A percentile compares a stretch with the other conserved stretches of the same genome.
These are phyloP conservation scores for Eutolmus rufibarbis DNA, from an alignment of 2,888 invertebrate genomes.

Conservation along the genomic window DNA sequence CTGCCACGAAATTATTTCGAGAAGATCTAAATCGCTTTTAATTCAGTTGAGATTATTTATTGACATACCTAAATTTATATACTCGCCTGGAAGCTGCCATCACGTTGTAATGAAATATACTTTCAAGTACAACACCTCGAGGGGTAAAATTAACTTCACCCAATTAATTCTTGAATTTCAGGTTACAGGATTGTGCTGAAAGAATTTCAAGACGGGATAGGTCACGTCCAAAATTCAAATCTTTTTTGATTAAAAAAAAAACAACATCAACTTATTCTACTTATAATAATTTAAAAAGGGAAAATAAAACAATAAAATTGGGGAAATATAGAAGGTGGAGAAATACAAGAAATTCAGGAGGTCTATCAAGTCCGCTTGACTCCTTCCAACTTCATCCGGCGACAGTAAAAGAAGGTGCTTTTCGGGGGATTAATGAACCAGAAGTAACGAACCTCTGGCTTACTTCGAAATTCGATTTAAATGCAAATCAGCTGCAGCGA, in stretches of 20 bases:
- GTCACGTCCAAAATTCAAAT: background rate
- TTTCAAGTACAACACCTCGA: background rate
- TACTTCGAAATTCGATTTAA: slow-evolving; percentile 43
- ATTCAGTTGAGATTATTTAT: background rate
- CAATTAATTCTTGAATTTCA: background rate
- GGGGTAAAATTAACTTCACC: background rate
- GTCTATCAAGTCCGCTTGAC: background rate
- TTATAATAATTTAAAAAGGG: background rate
- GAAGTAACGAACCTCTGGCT: slow-evolving; percentile 39
- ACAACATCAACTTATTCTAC: background rate
- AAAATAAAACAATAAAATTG: background rate
- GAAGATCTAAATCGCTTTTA: background rate
- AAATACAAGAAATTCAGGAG: background rate
- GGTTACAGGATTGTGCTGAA: background rate
- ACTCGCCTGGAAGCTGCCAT: background rate
- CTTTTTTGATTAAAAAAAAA: background rate
- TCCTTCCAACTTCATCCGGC: background rate
- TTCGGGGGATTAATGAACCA: slow-evolving; percentile 37
- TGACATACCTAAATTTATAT: background rate
- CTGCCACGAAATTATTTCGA: background rate
- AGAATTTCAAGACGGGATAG: background rate
- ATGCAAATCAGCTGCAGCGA: slow-evolving; percentile 40
- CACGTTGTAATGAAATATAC: background rate
- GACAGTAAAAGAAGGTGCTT: background rate
- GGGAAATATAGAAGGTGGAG: background rate